Evolutionary conservation across 2,888 invertebrate species (phyloP).

Genomic region (Cheiracanthium punctorium): DNA sequence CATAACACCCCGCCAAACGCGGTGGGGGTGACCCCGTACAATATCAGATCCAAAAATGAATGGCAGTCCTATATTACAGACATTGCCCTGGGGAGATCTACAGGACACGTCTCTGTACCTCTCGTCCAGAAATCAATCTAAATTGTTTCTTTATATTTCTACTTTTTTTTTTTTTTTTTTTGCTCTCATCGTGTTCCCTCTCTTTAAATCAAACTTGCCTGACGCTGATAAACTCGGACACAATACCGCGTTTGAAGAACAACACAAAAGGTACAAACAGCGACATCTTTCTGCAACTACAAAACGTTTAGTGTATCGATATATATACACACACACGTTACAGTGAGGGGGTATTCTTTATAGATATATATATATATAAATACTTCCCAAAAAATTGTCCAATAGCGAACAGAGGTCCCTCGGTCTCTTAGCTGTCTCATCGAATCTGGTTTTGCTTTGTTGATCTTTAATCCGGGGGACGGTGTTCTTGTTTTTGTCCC

Average conservation of each 20-base stretch:
- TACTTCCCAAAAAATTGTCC: constrained; percentile 30
- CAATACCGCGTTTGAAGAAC: constrained; percentile 27
- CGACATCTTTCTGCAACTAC: background rate
- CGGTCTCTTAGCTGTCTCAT: constrained; percentile 51
- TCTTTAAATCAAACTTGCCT: constrained; percentile 52
- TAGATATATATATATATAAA: constrained; percentile 2
- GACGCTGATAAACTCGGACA: constrained; percentile 61
- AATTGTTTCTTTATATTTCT: constrained; percentile 49
- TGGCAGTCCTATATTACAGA: constrained; percentile 53
- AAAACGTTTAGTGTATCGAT: background rate
- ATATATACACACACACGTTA: background rate
- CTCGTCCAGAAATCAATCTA: constrained; percentile 29
- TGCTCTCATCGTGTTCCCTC: no score
- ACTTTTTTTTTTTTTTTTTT: background rate
- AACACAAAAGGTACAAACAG: constrained; percentile 8
- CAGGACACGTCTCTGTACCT: constrained; percentile 33
- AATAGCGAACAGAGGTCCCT: constrained; percentile 21
- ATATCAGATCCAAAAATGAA: constrained; percentile 30
- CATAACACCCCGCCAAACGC: background rate
- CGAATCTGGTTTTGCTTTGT: constrained; percentile 60
- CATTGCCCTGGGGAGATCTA: constrained; percentile 29
- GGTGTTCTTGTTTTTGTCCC: constrained; percentile 1
- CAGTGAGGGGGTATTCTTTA: no score
- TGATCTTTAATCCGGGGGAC: constrained; percentile 44
- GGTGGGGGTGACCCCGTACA: background rate